Base-by-base conservation (phyloP, 2,888 invertebrate genomes). In the Choreutis nemorana region DNA sequence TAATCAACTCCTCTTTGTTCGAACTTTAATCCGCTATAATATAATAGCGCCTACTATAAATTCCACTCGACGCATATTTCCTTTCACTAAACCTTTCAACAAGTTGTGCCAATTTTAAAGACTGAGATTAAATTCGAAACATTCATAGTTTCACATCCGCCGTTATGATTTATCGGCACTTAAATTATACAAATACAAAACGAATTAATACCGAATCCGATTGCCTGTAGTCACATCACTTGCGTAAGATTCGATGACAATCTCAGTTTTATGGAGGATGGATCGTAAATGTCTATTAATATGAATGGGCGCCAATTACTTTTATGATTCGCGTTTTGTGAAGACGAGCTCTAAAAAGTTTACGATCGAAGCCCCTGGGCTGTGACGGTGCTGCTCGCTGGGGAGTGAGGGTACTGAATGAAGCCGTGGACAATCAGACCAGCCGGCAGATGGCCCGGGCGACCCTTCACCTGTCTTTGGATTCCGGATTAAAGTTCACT, bases 271-370 rank as follows among this genome's bases (percentile, higher is more conserved):
- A 78, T 75, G 66, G 66, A 48, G 46, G 55, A 64, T 55, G 64
- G 62, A 56, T 77, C 75, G 71, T 80, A 79, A 80, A 78, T 59
- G 78, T 78, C 79, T 77, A 77, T 78, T 80, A 78, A 79, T 79
- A 78, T 77, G 78, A 80, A 80, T 80, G 70, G 75, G 63, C 61
- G 63, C 68, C 78, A 80, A 80, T 80, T 80, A 80, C 66, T 70
- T 80, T 80, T 80, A 80, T 62, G 73, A 70, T 70, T 67, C 61
- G 72, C 73, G 62, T 78, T 78, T 77, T 77, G 75, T 75, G 51
- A 58, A 58, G 63, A 68, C 67, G 56, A 44, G 62, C 51, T 62
- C 65, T 68, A 61, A 73, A 75, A 78, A 70, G 43, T 79, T 79
- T 78, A 79, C 68, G 78, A 77, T 56, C 56, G 47, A 53, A 56